Percentiles rank a stretch among this genome's conserved stretches.
Evolutionary conservation across 2,888 invertebrate genomes (phyloP).

Genomic region (Parelbella ahira): DNA sequence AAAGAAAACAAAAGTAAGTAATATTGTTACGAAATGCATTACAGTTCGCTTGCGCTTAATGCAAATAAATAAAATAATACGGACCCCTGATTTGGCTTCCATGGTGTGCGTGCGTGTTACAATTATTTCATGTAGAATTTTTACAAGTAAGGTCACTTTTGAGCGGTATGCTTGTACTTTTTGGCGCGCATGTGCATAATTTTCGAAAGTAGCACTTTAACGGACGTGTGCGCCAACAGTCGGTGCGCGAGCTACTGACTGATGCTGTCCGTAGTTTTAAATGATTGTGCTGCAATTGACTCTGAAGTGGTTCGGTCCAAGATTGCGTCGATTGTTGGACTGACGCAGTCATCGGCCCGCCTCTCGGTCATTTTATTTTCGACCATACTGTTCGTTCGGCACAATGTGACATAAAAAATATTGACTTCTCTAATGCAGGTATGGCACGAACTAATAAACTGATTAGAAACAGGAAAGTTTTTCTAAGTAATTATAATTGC

Average conservation of each 20-base stretch:
- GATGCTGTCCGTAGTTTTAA: constrained; percentile 1
- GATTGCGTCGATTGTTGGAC: too few relatives aligned
- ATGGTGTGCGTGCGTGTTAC: constrained; percentile 33
- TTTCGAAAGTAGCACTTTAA: constrained; percentile 32
- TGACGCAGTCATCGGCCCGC: too few relatives aligned
- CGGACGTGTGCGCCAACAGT: constrained; percentile 47
- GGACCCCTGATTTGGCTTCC: constrained; percentile 48
- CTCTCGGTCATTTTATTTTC: too few relatives aligned
- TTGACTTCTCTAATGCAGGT: too few relatives aligned
- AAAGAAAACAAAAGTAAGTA: background rate
- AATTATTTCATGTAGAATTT: background rate
- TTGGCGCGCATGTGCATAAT: constrained; percentile 16
- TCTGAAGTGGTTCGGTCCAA: too few relatives aligned
- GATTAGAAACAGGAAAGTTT: too few relatives aligned
- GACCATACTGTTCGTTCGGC: too few relatives aligned
- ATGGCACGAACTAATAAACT: too few relatives aligned
- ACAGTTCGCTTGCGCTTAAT: background rate
- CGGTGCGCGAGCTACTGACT: constrained; percentile 46
- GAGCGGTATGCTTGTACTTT: background rate
- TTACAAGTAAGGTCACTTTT: constrained; percentile 29
- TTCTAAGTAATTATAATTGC: too few relatives aligned
- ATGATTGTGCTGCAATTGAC: constrained; percentile 11
- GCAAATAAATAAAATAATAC: constrained; percentile 35
- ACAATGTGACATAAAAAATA: too few relatives aligned
- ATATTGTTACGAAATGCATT: constrained; percentile 3